phyloP scores from a whole-genome alignment of 2,113 vertebrate genomes.

The Corapipo altera region DNA sequence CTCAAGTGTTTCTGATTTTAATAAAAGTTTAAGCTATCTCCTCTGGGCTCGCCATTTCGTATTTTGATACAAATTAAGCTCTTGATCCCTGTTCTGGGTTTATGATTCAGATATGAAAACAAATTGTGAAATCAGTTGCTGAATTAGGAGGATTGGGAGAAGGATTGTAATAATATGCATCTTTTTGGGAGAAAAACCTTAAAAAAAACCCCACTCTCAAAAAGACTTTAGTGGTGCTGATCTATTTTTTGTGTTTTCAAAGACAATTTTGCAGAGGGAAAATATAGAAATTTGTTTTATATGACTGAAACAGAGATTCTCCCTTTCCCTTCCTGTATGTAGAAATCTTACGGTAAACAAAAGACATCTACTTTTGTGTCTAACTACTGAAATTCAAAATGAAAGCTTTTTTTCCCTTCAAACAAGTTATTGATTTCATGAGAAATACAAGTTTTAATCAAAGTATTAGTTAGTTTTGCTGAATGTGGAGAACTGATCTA shows the following conservation, averaged over 20 bases:
- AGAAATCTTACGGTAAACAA: neutral
- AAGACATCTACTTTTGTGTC: neutral
- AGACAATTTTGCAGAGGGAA: neutral
- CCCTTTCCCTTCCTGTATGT: neutral
- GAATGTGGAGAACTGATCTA: neutral
- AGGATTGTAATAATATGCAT: neutral
- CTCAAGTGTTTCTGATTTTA: neutral
- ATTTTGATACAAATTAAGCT: neutral
- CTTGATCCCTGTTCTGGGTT: neutral
- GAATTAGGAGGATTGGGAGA: rapidly evolving
- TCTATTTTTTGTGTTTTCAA: neutral
- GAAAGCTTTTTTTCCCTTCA: neutral
- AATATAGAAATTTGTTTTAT: neutral
- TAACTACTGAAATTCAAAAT: neutral
- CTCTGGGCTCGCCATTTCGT: neutral
- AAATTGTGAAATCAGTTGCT: neutral
- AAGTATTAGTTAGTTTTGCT: neutral
- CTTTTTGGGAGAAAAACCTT: neutral
- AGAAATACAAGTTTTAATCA: neutral
- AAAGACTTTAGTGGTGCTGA: neutral
- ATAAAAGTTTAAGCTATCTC: neutral
- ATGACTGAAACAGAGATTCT: neutral
- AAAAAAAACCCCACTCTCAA: neutral
- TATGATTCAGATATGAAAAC: neutral
- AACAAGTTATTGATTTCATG: neutral